Evolutionary conservation across 2,888 invertebrate genomes (phyloP), one percentile per base, ranked within the genome.

Genomic region (Tiphia femorata): DNA sequence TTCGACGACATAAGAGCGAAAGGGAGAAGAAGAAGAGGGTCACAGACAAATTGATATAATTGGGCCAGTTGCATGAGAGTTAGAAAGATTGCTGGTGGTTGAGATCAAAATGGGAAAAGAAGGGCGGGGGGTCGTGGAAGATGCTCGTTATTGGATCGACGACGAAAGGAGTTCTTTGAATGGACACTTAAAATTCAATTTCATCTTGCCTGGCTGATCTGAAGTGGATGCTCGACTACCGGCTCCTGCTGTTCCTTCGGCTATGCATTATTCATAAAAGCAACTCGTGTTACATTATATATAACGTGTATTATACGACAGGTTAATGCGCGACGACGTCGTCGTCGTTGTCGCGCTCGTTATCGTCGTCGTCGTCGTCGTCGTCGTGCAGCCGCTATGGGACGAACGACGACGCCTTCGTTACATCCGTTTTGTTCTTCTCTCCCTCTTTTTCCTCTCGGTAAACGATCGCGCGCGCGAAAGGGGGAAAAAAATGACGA

Each of bases 131-230:
- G 60, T 62, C 64, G 64, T 64, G 64, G 69, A 38, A 35, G 40
- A 62, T 70, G 70, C 71, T 70, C 58, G 67, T 70, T 70, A 70
- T 51, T 60, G 61, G 71, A 64, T 71, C 69, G 57, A 72, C 66
- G 69, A 65, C 56, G 66, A 75, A 67, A 64, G 75, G 73, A 66
- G 73, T 72, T 75, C 59, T 75, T 78, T 71, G 73, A 70, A 69
- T 67, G 64, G 70, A 77, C 75, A 80, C 76, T 80, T 77, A 79
- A 80, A 74, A 80, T 81, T 78, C 71, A 78, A 79, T 77, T 81
- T 77, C 75, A 64, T 80, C 81, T 82, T 82, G 82, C 82, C 82
- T 82, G 82, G 79, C 77, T 82, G 75, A 75, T 79, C 78, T 79
- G 80, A 72, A 82, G 82, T 75, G 82, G 78, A 72, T 77, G 78